Evolutionary conservation across 2,888 invertebrate species (phyloP).

Genomic region (Lingula anatina): DNA sequence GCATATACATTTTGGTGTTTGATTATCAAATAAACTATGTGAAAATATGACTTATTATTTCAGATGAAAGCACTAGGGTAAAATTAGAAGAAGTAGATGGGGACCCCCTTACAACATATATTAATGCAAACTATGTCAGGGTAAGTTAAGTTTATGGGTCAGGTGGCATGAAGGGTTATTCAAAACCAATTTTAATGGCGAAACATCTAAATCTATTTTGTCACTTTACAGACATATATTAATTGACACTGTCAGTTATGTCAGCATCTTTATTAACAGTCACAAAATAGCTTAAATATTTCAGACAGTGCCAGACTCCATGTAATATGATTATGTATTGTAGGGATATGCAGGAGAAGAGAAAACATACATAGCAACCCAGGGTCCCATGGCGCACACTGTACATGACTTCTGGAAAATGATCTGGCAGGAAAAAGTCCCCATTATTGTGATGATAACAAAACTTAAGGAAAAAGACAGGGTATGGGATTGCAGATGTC

Average conservation of each 20-base stretch:
- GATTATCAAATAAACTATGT: no score
- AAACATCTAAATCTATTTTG: neutral
- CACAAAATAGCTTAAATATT: no score
- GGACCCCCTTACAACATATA: slow-evolving; percentile 67
- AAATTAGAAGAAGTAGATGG: slow-evolving; percentile 60
- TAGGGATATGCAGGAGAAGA: slow-evolving; percentile 87
- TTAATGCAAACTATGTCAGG: slow-evolving; percentile 91
- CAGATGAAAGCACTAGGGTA: slow-evolving; percentile 77
- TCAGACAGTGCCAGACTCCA: no score
- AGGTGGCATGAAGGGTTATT: neutral
- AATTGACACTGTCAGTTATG: no score
- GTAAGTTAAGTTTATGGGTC: slow-evolving; percentile 20
- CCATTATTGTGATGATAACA: slow-evolving; percentile 82
- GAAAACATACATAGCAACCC: slow-evolving; percentile 84
- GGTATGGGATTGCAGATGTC: slow-evolving; percentile 20
- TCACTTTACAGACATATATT: no score
- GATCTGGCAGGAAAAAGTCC: slow-evolving; percentile 62
- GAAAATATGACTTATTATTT: no score
- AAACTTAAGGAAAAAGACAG: slow-evolving; percentile 73
- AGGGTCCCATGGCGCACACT: slow-evolving; percentile 85
- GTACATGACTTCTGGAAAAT: slow-evolving; percentile 87
- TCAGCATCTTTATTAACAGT: no score
- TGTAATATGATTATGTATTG: no score
- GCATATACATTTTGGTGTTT: no score
- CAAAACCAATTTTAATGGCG: neutral